Evolutionary conservation across 2,113 vertebrate genomes (phyloP).

Genomic region (Dipodomys ordii): DNA sequence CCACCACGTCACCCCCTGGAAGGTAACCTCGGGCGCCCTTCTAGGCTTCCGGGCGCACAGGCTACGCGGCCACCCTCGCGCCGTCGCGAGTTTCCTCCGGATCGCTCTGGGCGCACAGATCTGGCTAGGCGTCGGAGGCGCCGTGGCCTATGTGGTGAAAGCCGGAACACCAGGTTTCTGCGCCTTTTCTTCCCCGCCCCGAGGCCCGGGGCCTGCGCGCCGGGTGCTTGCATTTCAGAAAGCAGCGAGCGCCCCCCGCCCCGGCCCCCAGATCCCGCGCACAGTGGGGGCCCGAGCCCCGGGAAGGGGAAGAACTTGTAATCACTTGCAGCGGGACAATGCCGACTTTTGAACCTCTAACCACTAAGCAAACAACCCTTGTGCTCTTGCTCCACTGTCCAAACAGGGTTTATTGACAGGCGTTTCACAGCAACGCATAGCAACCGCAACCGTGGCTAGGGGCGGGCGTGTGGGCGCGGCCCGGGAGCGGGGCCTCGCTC

Average conservation of each 20-base stretch:
- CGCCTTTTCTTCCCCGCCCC: not conserved
- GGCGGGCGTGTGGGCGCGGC: slow-evolving; percentile 52
- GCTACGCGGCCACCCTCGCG: not conserved
- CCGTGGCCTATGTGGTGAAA: too few relatives aligned
- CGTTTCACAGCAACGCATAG: slow-evolving; percentile 89
- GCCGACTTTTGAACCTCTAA: slow-evolving; percentile 92
- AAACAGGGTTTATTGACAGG: slow-evolving; percentile 91
- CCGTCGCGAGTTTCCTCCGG: not conserved
- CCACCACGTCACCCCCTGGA: accelerated
- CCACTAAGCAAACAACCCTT: slow-evolving; percentile 91
- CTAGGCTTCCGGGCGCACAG: too few relatives aligned
- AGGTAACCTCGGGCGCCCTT: not conserved
- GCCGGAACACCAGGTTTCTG: too few relatives aligned
- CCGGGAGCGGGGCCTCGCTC: not conserved
- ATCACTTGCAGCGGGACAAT: slow-evolving; percentile 88
- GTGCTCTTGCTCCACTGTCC: slow-evolving; percentile 88
- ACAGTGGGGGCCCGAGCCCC: not conserved
- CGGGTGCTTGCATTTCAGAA: not conserved
- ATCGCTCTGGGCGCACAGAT: not conserved
- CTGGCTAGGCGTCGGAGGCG: not conserved
- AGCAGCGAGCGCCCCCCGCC: not conserved
- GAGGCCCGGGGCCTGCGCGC: not conserved
- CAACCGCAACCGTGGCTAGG: slow-evolving; percentile 76
- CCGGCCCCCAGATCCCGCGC: not conserved
- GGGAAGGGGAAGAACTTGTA: slow-evolving; percentile 78